Evolutionary conservation across 2,888 invertebrate genomes (phyloP).

Genomic region (Melitaea athalia): DNA sequence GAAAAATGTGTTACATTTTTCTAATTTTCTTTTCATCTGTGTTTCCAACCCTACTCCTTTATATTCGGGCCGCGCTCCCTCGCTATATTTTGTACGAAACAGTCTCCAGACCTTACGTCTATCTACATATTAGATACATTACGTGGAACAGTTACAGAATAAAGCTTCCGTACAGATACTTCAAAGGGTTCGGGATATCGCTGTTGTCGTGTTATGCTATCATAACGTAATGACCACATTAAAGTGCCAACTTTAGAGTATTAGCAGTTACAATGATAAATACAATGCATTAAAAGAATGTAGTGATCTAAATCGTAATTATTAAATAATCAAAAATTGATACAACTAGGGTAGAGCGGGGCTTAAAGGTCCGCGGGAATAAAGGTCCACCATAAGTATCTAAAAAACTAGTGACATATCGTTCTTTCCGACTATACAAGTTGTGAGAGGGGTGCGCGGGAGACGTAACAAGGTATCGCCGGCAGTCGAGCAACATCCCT

Average conservation of each 20-base stretch:
- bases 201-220: background rate
- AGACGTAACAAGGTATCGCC: too few relatives aligned
- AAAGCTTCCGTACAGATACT: constrained; percentile 40
- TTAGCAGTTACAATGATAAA: too few relatives aligned
- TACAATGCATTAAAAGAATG: background rate
- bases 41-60: constrained; percentile 66
- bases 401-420: too few relatives aligned
- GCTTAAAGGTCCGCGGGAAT: too few relatives aligned
- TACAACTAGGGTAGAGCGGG: too few relatives aligned
- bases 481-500: too few relatives aligned
- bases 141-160: constrained; percentile 51
- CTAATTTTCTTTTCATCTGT: constrained; percentile 31
- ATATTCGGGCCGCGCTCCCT: constrained; percentile 65
- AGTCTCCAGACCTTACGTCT: constrained; percentile 63
- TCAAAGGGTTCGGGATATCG: constrained; percentile 17
- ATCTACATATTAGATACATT: constrained; percentile 52
- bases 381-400: too few relatives aligned
- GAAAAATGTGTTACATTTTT: background rate
- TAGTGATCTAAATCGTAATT: background rate
- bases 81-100: constrained; percentile 68
- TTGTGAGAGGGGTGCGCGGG: too few relatives aligned
- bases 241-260: too few relatives aligned
- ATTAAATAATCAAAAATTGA: constrained; percentile 1
- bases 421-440: too few relatives aligned
- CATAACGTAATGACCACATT: background rate